phyloP scores from a whole-genome alignment of 2,797 vertebrate genomes.

The Anniella stebbinsi region DNA sequence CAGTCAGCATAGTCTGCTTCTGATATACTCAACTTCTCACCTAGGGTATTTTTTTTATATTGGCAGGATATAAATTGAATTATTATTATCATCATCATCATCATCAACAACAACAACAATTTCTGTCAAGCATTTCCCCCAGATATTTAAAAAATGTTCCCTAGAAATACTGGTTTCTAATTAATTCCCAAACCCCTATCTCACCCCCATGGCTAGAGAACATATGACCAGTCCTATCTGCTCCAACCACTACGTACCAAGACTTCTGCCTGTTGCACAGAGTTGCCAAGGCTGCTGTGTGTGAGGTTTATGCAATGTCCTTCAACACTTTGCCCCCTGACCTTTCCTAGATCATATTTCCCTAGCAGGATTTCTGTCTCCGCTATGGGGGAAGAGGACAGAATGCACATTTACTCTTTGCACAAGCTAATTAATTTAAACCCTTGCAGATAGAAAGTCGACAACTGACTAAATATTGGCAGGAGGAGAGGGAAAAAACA shows the following conservation, averaged over 20 bases:
- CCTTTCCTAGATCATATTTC: not conserved
- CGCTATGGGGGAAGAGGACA: not conserved
- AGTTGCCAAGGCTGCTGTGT: not conserved
- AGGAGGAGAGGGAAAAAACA: not conserved
- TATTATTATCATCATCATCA: too few relatives aligned
- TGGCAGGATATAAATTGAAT: too few relatives aligned
- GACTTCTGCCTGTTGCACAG: not conserved
- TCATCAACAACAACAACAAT: too few relatives aligned
- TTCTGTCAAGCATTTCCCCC: not conserved
- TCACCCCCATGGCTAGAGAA: not conserved
- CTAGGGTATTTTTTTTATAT: too few relatives aligned
- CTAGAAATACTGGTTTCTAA: not conserved
- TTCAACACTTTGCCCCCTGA: not conserved
- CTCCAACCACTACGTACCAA: not conserved
- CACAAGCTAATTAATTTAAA: not conserved
- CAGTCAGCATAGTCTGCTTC: not conserved
- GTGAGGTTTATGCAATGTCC: too few relatives aligned
- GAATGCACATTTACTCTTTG: not conserved
- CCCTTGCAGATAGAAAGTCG: not conserved
- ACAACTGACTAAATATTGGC: not conserved
- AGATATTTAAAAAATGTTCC: not conserved
- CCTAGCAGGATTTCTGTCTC: too few relatives aligned
- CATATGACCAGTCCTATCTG: not conserved
- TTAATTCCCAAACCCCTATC: not conserved
- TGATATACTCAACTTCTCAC: not conserved